Evolutionary conservation across 2,888 invertebrate genomes (phyloP), one percentile per base, ranked within the genome.

Genomic region (Harpagoxenus sublaevis): DNA sequence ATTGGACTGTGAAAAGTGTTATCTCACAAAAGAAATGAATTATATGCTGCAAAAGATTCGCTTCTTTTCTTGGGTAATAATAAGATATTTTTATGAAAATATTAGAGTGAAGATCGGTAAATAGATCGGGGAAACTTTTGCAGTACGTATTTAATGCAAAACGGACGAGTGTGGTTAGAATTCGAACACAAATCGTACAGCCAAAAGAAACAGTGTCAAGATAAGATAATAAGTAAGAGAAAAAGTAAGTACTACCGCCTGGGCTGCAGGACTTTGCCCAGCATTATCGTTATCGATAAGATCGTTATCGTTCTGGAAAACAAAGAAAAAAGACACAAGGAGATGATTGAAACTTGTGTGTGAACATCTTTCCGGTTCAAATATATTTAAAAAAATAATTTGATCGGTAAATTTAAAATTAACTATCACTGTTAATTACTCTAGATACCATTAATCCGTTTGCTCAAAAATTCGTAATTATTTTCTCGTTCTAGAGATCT

Each of bases 201-300:
- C 81, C 51, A 68, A 84, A 84, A 60, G 18, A 68, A 87, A 87
- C 74, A 74, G 85, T 89, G 78, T 88, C 83, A 57, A 78, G 84
- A 89, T 86, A 90, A 90, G 88, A 88, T 89, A 88, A 89, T 89
- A 87, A 89, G 89, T 90, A 92, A 93, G 92, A 94, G 93, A 94
- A 92, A 94, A 93, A 93, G 92, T 94, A 92, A 94, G 93, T 95
- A 95, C 95, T 95, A 95, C 95, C 95, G 95, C 95, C 94, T 95
- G 95, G 95, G 95, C 95, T 92, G 94, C 94, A 94, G 95, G 94
- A 94, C 93, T 95, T 94, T 95, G 95, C 95, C 95, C 95, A 92
- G 95, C 94, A 94, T 94, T 95, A 94, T 95, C 94, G 93, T 94
- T 94, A 95, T 94, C 94, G 94, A 94, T 94, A 94, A 93, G 94